Conservation (phyloP, 2,113 vertebrate species). For the Mola mola region DNA sequence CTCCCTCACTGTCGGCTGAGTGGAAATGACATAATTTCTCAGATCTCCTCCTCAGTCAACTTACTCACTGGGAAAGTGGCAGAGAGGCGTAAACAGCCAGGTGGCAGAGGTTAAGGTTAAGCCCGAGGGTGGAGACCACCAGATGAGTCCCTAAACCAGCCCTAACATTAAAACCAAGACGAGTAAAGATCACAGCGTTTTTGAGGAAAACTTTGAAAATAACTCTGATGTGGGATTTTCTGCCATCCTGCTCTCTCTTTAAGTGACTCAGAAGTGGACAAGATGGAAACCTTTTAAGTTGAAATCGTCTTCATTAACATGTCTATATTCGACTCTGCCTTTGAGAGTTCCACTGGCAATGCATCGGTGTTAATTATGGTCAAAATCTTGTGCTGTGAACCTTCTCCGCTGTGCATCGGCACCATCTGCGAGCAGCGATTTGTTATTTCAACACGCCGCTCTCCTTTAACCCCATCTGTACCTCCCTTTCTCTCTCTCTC, state of each 20-base stretch:
- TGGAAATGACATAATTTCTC: constrained; percentile 74
- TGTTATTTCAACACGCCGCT: constrained; percentile 73
- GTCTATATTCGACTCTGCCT: constrained; percentile 2
- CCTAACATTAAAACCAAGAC: constrained; percentile 27
- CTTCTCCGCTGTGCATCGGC: constrained; percentile 32
- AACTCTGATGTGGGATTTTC: constrained; percentile 17
- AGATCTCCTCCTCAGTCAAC: constrained; percentile 57
- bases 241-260: constrained; percentile 4
- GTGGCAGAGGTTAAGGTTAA: constrained; percentile 49
- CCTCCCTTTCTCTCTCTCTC: constrained; percentile 19
- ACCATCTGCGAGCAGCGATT: constrained; percentile 47
- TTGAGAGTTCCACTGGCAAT: not conserved
- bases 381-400: constrained; percentile 33
- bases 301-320: constrained; percentile 4
- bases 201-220: constrained; percentile 30
- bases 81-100: constrained; percentile 60
- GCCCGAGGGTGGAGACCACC: constrained; percentile 34
- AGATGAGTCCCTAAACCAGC: constrained; percentile 21
- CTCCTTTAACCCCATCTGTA: constrained; percentile 40
- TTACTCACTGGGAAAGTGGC: constrained; percentile 63
- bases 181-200: constrained; percentile 41
- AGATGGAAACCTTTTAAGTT: constrained; percentile 28
- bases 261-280: not conserved
- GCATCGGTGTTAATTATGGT: constrained; percentile 27
- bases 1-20: constrained; percentile 42